Base-by-base conservation (phyloP, 2,888 invertebrate species). In the Macrophya alboannulata region DNA sequence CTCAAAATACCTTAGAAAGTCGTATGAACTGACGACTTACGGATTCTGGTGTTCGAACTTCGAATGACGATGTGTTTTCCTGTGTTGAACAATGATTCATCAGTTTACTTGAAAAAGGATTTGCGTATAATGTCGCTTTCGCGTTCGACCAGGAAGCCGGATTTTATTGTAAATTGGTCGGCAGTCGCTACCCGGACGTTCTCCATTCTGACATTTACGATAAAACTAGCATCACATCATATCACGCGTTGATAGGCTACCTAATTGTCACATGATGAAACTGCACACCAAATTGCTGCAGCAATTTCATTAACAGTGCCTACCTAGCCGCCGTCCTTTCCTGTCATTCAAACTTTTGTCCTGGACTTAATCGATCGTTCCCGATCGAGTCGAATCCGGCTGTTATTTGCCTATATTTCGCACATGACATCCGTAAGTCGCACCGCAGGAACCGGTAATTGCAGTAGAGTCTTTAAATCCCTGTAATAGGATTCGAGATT, bases 261-360 rank as follows among this genome's bases (percentile, higher is more conserved):
- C 17, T 55, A 55, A 77, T 77, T 77, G 40, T 81, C 59, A 40
- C 62, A 31, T 81, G 59, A 81, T 45, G 81, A 62, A 81, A 62
- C 40, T 40, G 62, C 79, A 81, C 43, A 48, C 25, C 31, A 48
- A 48, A n/a, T 31, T n/a, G n/a, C 17, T n/a, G 72, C 62, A 9
- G 40, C 62, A 43, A 43, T 81, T 43, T 25, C 43, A 43, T 59
- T 62, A 62, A 62, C 76, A 15, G 25, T 51, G 6, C 6, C n/a
- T 81, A 40, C 15, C 6, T 25, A 51, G 17, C 37, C 31, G 31
- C 48, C 31, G 15, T 15, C 21, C 48, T 31, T 76, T 48, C 37
- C 77, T 77, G 81, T 62, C 59, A 62, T 40, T 81, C 37, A 62
- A 43, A 81, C 81, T 81, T 40, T 21, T 81, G 43, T 62, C 10